A percentile compares a stretch with the other conserved stretches of the same genome.
These are phyloP conservation scores for Hydrocynus forskahlii DNA, from an alignment of 2,797 vertebrate species.

Conservation along the genomic window DNA sequence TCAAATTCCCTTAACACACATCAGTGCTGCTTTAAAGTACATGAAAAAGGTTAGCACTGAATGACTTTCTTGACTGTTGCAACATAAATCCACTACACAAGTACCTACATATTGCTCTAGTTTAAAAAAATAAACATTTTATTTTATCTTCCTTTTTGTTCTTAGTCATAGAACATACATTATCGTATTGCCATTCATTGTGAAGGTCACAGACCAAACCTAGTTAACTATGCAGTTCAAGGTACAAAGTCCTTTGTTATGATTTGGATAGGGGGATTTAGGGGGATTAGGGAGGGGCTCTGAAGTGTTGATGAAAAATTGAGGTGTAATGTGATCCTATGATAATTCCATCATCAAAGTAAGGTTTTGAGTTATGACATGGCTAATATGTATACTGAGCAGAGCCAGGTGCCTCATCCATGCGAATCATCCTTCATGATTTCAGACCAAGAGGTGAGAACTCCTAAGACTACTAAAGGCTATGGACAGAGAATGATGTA, in stretches of 20 bases:
- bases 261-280: slow-evolving; percentile 9
- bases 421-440: slow-evolving; percentile 33
- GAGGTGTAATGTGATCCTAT: slow-evolving; percentile 38
- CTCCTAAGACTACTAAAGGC: background rate
- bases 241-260: slow-evolving; percentile 46
- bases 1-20: slow-evolving; percentile 1
- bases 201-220: slow-evolving; percentile 42
- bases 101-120: slow-evolving; percentile 13
- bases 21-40: background rate
- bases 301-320: slow-evolving; percentile 41
- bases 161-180: slow-evolving; percentile 31
- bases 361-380: slow-evolving; percentile 48
- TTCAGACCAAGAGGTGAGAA: slow-evolving; percentile 24
- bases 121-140: slow-evolving; percentile 15
- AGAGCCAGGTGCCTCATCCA: slow-evolving; percentile 29
- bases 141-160: slow-evolving; percentile 45
- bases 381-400: slow-evolving; percentile 50
- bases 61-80: slow-evolving; percentile 35
- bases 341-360: slow-evolving; percentile 56
- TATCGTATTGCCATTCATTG: slow-evolving; percentile 10
- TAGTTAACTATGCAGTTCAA: slow-evolving; percentile 18
- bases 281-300: background rate
- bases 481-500: background rate
- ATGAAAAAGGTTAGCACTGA: slow-evolving; percentile 22
- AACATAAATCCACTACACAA: slow-evolving; percentile 37